A percentile compares a stretch with the other conserved stretches of the same genome.
phyloP scores from a whole-genome alignment of 2,888 invertebrate species.

The Noctua pronuba region DNA sequence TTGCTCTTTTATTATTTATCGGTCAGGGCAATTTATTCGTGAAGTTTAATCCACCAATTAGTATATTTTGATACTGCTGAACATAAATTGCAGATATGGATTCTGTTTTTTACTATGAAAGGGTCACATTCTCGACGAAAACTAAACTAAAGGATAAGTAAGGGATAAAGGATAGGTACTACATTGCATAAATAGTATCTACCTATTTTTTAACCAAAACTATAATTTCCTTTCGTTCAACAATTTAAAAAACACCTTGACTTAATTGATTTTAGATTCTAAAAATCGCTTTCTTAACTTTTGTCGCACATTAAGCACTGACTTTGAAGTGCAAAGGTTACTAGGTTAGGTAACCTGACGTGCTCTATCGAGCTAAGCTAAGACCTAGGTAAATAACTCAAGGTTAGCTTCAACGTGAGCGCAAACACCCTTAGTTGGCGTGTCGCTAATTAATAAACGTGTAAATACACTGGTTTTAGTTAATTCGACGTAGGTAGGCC shows the following conservation, averaged over 20 bases:
- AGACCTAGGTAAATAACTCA: constrained; percentile 61
- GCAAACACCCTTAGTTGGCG: constrained; percentile 52
- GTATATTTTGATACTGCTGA: constrained; percentile 3
- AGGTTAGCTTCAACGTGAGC: constrained; percentile 59
- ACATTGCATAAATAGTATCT: background rate
- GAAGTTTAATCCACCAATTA: background rate
- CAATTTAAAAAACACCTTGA: background rate
- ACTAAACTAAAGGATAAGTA: background rate
- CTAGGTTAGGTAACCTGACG: constrained; percentile 27
- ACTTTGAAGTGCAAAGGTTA: constrained; percentile 24
- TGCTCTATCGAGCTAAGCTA: constrained; percentile 53
- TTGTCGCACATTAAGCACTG: constrained; percentile 12
- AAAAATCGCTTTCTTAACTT: background rate
- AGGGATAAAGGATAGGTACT: background rate
- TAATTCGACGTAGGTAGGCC: constrained; percentile 77
- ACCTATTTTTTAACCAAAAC: background rate
- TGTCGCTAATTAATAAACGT: constrained; percentile 72
- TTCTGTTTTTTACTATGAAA: background rate
- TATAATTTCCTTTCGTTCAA: background rate
- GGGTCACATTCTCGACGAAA: background rate
- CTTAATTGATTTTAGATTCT: background rate
- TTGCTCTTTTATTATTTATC: constrained; percentile 35
- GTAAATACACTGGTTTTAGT: constrained; percentile 73
- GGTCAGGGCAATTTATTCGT: background rate
- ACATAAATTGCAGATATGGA: background rate